A percentile compares a stretch with the other conserved stretches of the same genome.
Conservation (phyloP, 2,888 invertebrate genomes). For the Caenorhabditis macrosperma region DNA sequence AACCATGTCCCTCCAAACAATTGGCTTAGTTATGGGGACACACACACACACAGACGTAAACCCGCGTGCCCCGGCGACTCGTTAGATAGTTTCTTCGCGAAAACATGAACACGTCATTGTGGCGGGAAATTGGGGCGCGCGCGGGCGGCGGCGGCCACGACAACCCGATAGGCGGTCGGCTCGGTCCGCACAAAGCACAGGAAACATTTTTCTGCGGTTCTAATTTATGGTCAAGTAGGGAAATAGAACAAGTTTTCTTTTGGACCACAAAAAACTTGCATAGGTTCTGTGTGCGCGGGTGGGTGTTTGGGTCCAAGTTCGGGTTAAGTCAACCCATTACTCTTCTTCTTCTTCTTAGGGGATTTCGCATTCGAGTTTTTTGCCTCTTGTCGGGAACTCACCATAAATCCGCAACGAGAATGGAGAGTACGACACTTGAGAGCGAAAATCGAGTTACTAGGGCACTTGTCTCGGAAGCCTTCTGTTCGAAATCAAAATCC, state of each 20-base stretch:
- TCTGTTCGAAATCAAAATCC: constrained; percentile 7
- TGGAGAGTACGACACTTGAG: constrained; percentile 42
- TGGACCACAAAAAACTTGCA: background rate
- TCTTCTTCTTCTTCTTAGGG: constrained; percentile 32
- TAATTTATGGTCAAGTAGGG: constrained; percentile 10
- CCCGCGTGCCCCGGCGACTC: constrained; percentile 10
- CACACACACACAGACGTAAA: background rate
- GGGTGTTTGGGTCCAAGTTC: constrained; percentile 27
- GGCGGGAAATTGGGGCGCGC: constrained; percentile 15
- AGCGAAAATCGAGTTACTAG: constrained; percentile 43
- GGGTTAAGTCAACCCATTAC: constrained; percentile 38
- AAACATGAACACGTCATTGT: constrained; percentile 25
- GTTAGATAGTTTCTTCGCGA: constrained; percentile 6
- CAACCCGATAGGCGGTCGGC: constrained; percentile 13
- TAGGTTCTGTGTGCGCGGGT: background rate
- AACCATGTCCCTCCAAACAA: background rate
- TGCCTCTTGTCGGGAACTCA: constrained; percentile 30
- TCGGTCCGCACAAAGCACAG: constrained; percentile 23
- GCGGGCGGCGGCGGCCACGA: constrained; percentile 17
- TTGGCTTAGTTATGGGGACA: constrained; percentile 35
- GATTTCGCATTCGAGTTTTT: constrained; percentile 15
- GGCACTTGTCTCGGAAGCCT: constrained; percentile 24
- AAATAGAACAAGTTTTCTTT: background rate
- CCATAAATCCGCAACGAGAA: constrained; percentile 27
- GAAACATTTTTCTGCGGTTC: constrained; percentile 20